These are phyloP conservation scores for Corvus cornix DNA, from an alignment of 2,113 vertebrate species.

Conservation along the genomic window DNA sequence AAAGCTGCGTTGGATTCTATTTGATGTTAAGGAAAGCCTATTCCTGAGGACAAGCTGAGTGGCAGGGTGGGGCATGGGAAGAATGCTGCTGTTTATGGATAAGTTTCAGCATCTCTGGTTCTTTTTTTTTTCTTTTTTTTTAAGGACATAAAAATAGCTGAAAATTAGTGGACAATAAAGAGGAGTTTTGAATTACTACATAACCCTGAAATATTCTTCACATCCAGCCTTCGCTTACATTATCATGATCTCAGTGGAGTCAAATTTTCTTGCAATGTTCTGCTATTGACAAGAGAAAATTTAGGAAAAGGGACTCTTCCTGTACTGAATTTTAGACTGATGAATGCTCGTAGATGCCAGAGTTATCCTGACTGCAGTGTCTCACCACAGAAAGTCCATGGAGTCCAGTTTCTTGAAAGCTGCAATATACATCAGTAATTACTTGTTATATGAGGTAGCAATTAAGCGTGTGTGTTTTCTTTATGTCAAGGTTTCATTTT, in stretches of 20 bases:
- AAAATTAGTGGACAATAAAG: neutral
- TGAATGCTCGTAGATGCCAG: neutral
- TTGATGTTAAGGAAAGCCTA: neutral
- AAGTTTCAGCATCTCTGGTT: neutral
- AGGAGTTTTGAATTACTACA: neutral
- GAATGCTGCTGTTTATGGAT: neutral
- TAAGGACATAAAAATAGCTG: neutral
- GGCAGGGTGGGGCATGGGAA: neutral
- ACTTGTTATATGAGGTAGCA: neutral
- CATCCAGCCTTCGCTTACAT: neutral
- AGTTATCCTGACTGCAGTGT: neutral
- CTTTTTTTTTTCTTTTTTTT: neutral
- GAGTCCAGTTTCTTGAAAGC: neutral
- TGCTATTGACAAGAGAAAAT: neutral
- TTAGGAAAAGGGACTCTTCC: neutral
- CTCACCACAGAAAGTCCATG: neutral
- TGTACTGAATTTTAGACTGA: neutral
- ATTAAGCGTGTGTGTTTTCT: neutral
- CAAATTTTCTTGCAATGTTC: neutral
- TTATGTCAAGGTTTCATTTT: neutral
- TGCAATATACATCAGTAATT: neutral
- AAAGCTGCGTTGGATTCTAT: neutral
- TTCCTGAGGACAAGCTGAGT: neutral
- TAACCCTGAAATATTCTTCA: neutral
- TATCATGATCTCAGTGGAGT: neutral